A percentile compares a stretch with the other conserved stretches of the same genome.
These are phyloP conservation scores for Corbicula japonica DNA, from an alignment of 2,888 invertebrate species.

Conservation along the genomic window DNA sequence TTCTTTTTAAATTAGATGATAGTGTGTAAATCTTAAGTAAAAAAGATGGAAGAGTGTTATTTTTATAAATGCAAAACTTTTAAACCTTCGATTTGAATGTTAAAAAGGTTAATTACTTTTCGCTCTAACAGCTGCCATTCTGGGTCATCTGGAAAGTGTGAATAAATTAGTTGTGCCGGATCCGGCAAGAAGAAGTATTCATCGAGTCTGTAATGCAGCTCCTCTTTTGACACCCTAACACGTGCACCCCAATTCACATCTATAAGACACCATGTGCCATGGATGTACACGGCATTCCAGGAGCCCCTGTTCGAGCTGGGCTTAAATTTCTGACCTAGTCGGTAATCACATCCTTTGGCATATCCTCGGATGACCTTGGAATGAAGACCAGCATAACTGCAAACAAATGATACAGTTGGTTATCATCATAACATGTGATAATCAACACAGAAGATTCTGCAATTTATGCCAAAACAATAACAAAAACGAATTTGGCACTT, in stretches of 20 bases:
- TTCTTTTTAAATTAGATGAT: no score
- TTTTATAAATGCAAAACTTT: no score
- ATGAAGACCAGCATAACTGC: slow-evolving; percentile 86
- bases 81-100: no score
- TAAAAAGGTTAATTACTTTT: slow-evolving; percentile 59
- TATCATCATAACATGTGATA: no score
- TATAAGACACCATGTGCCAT: slow-evolving; percentile 86
- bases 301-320: slow-evolving; percentile 86
- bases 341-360: slow-evolving; percentile 86
- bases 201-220: slow-evolving; percentile 86
- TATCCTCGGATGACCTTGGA: slow-evolving; percentile 86
- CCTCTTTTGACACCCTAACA: slow-evolving; percentile 83
- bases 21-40: no score
- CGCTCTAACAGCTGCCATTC: slow-evolving; percentile 86
- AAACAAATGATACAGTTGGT: no score
- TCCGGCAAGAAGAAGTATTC: slow-evolving; percentile 86
- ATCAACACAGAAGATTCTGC: no score
- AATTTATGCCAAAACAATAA: no score
- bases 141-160: slow-evolving; percentile 86
- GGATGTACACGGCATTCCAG: slow-evolving; percentile 86
- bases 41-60: no score
- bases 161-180: slow-evolving; percentile 86
- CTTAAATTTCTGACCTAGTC: slow-evolving; percentile 86
- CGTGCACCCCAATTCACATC: slow-evolving; percentile 87
- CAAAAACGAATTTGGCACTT: no score